phyloP scores from a whole-genome alignment of 1,140 invertebrate species.

The Glossosoma conforme region DNA sequence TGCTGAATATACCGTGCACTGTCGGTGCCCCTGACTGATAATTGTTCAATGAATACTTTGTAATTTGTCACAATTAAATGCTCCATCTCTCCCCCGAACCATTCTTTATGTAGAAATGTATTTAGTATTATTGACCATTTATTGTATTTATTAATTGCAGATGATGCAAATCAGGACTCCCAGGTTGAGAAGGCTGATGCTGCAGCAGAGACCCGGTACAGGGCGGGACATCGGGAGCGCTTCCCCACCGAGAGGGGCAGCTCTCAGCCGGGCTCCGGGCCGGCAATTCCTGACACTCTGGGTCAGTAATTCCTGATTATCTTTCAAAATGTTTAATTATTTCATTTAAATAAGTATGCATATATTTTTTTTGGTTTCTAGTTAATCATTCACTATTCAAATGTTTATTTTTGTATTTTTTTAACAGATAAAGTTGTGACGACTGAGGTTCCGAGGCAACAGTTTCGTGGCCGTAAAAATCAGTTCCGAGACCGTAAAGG shows the following conservation, averaged over 20 bases:
- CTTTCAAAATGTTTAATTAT: not conserved
- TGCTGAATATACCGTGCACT: too few species aligned
- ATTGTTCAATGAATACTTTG: too few species aligned
- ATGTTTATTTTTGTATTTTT: slow-evolving; percentile 2
- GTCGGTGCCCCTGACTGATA: too few species aligned
- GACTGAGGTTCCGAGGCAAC: slow-evolving; percentile 1
- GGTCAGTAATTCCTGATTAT: too few species aligned
- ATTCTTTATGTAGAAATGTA: too few species aligned
- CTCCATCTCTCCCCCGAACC: too few species aligned
- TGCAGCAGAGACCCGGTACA: slow-evolving; percentile 10
- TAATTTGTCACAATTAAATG: too few species aligned
- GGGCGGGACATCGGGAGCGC: slow-evolving; percentile 21
- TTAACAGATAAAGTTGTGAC: slow-evolving; percentile 24
- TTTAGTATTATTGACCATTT: too few species aligned
- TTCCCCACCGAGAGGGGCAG: slow-evolving; percentile 24
- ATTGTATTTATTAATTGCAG: too few species aligned
- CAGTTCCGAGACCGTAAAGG: not conserved
- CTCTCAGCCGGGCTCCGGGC: not conserved
- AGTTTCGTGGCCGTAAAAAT: not conserved
- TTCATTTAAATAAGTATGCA: too few species aligned
- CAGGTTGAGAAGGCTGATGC: too few species aligned
- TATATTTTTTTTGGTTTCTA: not conserved
- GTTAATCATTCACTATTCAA: not conserved
- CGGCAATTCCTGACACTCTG: slow-evolving; percentile 7
- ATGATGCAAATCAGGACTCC: too few species aligned